A percentile compares a stretch with the other conserved stretches of the same genome.
phyloP scores from a whole-genome alignment of 1,140 invertebrate species.

The Nephila pilipes region DNA sequence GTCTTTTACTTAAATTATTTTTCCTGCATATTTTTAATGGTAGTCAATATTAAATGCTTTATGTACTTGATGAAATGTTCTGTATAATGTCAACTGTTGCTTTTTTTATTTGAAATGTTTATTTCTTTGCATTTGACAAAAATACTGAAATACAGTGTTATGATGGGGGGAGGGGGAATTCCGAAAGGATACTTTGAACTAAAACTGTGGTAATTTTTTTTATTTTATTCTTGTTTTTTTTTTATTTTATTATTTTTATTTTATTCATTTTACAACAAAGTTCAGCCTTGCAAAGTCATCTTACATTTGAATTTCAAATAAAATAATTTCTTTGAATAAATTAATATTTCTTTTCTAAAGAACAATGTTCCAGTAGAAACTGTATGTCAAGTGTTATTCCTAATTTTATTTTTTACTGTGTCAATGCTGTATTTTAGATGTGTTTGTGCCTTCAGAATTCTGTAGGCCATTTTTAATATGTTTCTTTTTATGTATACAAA shows the following conservation, averaged over 20 bases:
- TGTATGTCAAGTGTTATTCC: no score
- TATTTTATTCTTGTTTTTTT: background rate
- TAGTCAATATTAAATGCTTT: background rate
- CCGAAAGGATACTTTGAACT: background rate
- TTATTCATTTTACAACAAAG: background rate
- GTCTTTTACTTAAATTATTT: constrained; percentile 18
- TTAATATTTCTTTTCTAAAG: no score
- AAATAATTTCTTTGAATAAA: no score
- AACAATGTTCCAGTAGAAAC: no score
- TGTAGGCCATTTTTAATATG: background rate
- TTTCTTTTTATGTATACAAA: background rate
- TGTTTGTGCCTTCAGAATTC: background rate
- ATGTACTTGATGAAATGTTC: background rate
- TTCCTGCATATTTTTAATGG: background rate
- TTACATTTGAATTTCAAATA: no score
- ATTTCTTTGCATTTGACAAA: no score
- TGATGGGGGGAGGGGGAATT: no score
- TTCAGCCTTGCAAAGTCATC: no score
- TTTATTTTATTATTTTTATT: no score
- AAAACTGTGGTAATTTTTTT: background rate
- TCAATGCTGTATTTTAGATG: background rate
- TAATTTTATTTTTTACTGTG: background rate
- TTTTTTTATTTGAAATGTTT: background rate
- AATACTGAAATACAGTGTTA: no score
- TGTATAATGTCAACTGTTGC: background rate